Conservation (phyloP, 2,113 vertebrate genomes). For the Psittacula cyanocephala region DNA sequence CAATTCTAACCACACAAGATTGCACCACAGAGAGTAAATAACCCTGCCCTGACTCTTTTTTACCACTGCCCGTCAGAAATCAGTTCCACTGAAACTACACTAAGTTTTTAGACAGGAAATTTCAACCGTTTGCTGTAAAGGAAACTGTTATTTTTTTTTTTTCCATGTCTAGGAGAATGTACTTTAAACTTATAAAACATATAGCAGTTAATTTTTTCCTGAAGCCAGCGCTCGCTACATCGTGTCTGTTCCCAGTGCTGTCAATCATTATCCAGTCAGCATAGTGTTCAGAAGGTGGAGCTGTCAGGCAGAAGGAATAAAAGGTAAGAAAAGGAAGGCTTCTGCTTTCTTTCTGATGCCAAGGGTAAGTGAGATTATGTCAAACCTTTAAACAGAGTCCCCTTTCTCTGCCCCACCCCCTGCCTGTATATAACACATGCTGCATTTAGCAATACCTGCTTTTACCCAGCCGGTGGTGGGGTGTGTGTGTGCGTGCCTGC, state of each 20-base stretch:
- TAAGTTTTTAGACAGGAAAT: neutral
- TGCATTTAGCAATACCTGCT: conserved; percentile 26
- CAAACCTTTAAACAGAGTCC: conserved; percentile 13
- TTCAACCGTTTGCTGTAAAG: neutral
- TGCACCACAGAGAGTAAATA: neutral
- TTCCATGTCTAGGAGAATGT: neutral
- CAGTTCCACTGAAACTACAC: neutral
- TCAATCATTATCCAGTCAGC: conserved; percentile 71
- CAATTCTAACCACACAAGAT: neutral
- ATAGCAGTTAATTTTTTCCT: neutral
- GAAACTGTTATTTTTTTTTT: neutral
- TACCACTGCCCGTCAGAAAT: neutral
- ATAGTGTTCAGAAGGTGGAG: conserved; percentile 61
- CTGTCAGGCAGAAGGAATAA: conserved; percentile 9
- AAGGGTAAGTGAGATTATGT: conserved; percentile 43
- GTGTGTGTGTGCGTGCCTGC: neutral
- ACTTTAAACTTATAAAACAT: neutral
- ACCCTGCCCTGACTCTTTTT: neutral
- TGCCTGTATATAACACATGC: conserved; percentile 54
- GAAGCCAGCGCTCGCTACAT: neutral
- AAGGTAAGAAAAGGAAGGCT: conserved; percentile 28
- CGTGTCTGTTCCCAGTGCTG: conserved; percentile 10
- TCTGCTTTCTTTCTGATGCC: conserved; percentile 39
- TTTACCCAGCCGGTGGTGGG: neutral
- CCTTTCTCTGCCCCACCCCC: conserved; percentile 52